These are phyloP conservation scores for Holacanthus passer DNA, from an alignment of 2,113 vertebrate genomes.

Conservation along the genomic window DNA sequence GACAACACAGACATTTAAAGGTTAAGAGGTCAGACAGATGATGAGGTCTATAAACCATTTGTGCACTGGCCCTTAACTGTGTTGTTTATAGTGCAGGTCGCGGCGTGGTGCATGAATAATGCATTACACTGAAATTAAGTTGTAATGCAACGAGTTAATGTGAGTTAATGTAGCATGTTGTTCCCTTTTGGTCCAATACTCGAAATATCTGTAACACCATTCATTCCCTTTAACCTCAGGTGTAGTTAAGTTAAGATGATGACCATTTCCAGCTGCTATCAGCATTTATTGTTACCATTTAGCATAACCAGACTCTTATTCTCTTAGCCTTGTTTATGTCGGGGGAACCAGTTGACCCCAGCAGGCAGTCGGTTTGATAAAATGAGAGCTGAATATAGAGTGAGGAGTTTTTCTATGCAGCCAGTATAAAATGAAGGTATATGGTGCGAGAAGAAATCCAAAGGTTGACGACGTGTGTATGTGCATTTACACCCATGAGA, in stretches of 20 bases:
- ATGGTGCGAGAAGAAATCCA: background rate
- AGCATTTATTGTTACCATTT: background rate
- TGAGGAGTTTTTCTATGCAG: conserved; percentile 18
- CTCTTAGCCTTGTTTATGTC: conserved; percentile 9
- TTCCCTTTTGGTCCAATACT: background rate
- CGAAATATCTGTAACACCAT: too few relatives aligned
- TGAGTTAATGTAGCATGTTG: background rate
- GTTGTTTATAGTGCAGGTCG: background rate
- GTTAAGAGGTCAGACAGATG: background rate
- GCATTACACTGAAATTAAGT: background rate
- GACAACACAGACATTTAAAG: background rate
- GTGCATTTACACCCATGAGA: background rate
- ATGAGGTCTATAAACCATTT: background rate
- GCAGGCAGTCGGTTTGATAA: conserved; percentile 11
- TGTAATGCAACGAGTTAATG: background rate
- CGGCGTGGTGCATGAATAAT: background rate
- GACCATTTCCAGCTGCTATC: background rate
- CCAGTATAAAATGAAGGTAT: background rate
- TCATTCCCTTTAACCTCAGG: background rate
- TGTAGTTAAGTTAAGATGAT: background rate
- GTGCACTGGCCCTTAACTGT: background rate
- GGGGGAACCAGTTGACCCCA: conserved; percentile 48
- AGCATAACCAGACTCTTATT: background rate
- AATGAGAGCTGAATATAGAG: conserved; percentile 20
- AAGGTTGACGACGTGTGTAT: background rate